A percentile compares a stretch with the other conserved stretches of the same genome.
Conservation (phyloP, 2,113 vertebrate genomes). For the Grantiella picta region DNA sequence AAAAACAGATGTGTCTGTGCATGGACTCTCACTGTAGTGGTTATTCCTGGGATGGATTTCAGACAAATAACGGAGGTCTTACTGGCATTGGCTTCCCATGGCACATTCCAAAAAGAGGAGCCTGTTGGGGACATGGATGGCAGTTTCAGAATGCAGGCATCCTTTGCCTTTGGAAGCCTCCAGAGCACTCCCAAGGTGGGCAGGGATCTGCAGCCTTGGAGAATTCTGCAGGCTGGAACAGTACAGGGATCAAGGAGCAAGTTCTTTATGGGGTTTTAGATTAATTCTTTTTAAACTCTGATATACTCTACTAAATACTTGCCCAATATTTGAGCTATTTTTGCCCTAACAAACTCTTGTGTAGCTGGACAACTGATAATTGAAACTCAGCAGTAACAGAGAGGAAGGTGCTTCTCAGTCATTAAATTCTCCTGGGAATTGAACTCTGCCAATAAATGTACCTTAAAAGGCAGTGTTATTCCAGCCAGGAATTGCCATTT, state of each 20-base stretch:
- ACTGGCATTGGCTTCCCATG: neutral
- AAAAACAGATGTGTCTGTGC: neutral
- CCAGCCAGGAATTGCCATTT: neutral
- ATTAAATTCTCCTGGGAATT: neutral
- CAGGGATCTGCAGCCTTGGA: neutral
- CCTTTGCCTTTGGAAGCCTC: neutral
- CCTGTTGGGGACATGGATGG: neutral
- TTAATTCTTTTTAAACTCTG: neutral
- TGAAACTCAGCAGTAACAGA: neutral
- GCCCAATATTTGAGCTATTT: neutral
- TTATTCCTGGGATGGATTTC: neutral
- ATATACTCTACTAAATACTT: neutral
- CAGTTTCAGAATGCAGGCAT: neutral
- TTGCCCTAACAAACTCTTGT: neutral
- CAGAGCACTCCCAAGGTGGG: accelerated
- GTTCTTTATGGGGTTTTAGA: neutral
- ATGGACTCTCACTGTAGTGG: neutral
- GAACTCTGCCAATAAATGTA: neutral
- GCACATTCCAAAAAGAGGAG: neutral
- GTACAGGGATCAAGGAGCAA: neutral
- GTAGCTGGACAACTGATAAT: neutral
- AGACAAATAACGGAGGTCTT: neutral
- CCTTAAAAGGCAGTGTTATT: neutral
- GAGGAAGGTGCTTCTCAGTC: neutral
- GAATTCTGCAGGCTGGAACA: neutral